Base-by-base conservation (phyloP, 2,113 vertebrate species). In the Nibea coibor region DNA sequence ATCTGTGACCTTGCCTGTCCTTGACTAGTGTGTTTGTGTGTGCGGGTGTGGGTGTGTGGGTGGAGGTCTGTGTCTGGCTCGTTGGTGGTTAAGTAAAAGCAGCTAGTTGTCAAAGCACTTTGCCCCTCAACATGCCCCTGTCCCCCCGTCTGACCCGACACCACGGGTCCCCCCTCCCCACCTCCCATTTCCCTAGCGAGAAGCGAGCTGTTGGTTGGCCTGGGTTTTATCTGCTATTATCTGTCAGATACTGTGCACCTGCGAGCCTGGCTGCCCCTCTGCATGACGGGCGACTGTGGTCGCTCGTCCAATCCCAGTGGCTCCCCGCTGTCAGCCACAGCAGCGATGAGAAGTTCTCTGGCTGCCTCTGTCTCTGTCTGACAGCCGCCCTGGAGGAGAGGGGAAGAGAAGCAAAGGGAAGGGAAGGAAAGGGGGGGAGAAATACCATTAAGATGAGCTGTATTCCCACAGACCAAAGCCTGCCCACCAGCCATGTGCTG, bases 401-500 rank as follows among this genome's bases (percentile, higher is more conserved):
- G 83, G 72, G 20, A 78, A 70, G 68, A 70, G 83, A 86, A 82
- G 82, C 75, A 80, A 85, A 86, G 74, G 57, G 82, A 81, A 75
- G 81, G 66, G 75, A 59, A 75, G 75, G 73, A 59, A 77, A 82
- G 74, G 66, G 65, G 74, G 67, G 61, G 72, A 66, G 53, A 81
- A 85, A 87, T 87, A 68, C 86, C 88, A 90, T 92, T 89, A 91
- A 74, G 88, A 93, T 88, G 89, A 91, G 91, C 87, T 83, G 82
- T 90, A 89, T 91, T 89, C 83, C 88, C 87, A 79, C 82, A 75
- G 84, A 93, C 87, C 89, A 91, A 92, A 93, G 92, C 89, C 79
- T 92, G 89, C 89, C 92, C 90, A 91, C 79, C 84, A 91, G 89
- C 88, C 84, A 90, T 92, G 90, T 87, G 90, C 89, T 59, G 88